These are phyloP conservation scores for Acyrthosiphon pisum DNA, from an alignment of 1,140 invertebrate species.

Conservation along the genomic window DNA sequence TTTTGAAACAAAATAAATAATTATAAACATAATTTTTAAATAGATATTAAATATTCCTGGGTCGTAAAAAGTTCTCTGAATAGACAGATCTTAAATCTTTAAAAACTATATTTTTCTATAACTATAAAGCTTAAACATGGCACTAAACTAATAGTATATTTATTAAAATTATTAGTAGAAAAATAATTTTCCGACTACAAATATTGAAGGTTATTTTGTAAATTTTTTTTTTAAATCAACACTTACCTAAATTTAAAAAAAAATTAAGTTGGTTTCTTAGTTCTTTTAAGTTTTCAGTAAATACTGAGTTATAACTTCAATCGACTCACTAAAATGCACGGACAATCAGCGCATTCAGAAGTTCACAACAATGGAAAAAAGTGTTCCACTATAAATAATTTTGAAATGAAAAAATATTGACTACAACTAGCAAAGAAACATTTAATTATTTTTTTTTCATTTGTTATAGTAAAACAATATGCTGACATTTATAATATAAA, in stretches of 20 bases:
- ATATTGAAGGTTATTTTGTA: neutral
- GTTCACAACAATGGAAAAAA: neutral
- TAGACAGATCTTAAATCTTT: no score
- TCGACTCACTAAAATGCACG: neutral
- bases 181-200: no score
- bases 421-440: neutral
- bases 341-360: neutral
- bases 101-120: no score
- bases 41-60: no score
- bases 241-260: neutral
- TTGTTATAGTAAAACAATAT: neutral
- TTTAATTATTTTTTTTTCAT: neutral
- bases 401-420: neutral
- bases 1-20: no score
- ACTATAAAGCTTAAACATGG: no score
- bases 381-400: neutral
- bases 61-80: no score
- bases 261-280: neutral
- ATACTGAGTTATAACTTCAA: neutral
- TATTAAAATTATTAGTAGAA: no score
- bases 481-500: neutral
- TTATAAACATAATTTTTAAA: no score
- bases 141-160: no score
- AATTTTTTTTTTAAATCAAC: neutral
- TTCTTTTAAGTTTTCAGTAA: neutral